Percentiles rank a stretch among this genome's conserved stretches.
Conservation (phyloP, 2,113 vertebrate genomes). For the Okapia johnstoni region DNA sequence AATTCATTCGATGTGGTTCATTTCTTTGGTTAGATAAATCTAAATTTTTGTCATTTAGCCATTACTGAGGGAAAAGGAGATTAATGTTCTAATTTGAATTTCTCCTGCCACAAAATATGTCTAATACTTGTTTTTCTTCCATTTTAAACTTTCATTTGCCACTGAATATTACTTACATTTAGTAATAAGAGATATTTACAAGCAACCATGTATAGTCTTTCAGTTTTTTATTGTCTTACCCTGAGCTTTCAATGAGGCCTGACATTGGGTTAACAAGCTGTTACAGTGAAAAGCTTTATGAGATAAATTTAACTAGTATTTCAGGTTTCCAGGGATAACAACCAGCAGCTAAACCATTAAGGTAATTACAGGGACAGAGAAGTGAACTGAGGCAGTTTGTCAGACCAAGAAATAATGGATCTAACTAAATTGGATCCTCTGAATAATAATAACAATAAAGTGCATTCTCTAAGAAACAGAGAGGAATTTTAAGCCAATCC, state of each 20-base stretch:
- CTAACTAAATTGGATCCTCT: conserved; percentile 62
- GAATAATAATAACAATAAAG: conserved; percentile 56
- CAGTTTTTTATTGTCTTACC: background rate
- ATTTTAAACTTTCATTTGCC: background rate
- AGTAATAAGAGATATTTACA: background rate
- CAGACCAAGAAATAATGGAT: conserved; percentile 34
- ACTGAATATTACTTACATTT: background rate
- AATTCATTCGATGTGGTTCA: background rate
- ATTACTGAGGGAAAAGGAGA: background rate
- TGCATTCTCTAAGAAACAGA: conserved; percentile 6
- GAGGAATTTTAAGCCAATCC: conserved; percentile 35
- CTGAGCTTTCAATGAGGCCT: conserved; percentile 38
- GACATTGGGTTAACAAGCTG: conserved; percentile 48
- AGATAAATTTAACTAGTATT: conserved; percentile 24
- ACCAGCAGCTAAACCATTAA: conserved; percentile 50
- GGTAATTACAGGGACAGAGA: conserved; percentile 53
- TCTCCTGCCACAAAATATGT: background rate
- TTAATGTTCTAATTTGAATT: background rate
- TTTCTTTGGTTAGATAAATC: background rate
- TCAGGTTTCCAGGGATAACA: conserved; percentile 39
- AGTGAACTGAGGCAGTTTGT: conserved; percentile 51
- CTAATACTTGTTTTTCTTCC: background rate
- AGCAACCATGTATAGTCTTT: background rate
- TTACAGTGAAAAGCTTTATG: conserved; percentile 24
- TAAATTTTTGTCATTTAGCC: background rate